phyloP scores from a whole-genome alignment of 35 echinoderm and acorn worm species.

The Strongylocentrotus purpuratus region DNA sequence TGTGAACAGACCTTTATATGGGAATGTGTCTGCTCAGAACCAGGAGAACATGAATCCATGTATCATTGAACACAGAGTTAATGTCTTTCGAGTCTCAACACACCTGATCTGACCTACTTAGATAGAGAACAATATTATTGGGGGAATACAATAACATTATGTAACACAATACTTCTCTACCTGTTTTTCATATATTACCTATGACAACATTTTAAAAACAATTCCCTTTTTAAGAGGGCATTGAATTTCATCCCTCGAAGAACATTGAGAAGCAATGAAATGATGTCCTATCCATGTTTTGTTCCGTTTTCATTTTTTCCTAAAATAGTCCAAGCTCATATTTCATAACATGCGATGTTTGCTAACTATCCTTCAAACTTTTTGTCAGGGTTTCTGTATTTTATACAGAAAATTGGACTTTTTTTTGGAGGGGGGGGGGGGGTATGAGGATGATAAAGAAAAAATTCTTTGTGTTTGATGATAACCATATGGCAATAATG shows the following conservation, averaged over 20 bases:
- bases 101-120: neutral
- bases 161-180: neutral
- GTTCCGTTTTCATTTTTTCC: neutral
- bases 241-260: neutral
- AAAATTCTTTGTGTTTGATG: too few relatives aligned
- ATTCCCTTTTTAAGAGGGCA: neutral
- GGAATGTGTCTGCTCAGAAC: too few relatives aligned
- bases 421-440: too few relatives aligned
- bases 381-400: neutral
- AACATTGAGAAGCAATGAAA: neutral
- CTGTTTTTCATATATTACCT: neutral
- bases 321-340: neutral
- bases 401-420: neutral
- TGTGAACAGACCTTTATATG: too few relatives aligned
- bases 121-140: neutral
- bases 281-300: neutral
- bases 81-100: neutral
- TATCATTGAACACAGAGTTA: neutral
- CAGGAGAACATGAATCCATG: too few relatives aligned
- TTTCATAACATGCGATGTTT: neutral
- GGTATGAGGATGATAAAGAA: too few relatives aligned
- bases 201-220: neutral
- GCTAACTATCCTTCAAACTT: neutral
- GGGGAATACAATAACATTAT: neutral
- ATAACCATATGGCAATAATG: too few relatives aligned